Evolutionary conservation across 2,888 invertebrate genomes (phyloP), one percentile per base, ranked within the genome.

Genomic region (Biston betularia): DNA sequence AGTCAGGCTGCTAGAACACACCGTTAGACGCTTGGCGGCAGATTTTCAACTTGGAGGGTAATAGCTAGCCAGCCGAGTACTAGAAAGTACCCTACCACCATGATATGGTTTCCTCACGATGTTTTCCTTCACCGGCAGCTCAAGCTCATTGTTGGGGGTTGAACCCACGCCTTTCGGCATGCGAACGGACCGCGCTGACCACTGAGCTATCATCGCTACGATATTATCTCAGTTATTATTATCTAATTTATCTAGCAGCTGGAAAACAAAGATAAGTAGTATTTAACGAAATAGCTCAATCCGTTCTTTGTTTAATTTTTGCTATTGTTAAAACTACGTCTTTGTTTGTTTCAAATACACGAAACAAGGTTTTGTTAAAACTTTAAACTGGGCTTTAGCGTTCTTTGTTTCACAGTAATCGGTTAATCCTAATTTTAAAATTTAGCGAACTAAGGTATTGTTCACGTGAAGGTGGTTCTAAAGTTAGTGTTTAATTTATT

Each of bases 251-350:
- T 34, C 14, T 38, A 54, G 15, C 10, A 10, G 53, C 38, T 38
- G 1, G 2, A 12, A 14, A 6, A 24, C 40, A 49, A 40, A 46
- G 34, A 10, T 46, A 56, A n/a, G 45, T 8, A 11, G 24, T 24
- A 9, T 12, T 14, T 44, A 38, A 38, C 38, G 6, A 6, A 24
- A 44, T 35, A 46, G 12, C 11, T 7, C 24, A 49, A 49, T 34
- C 11, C 34, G 24, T 24, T 38, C 58, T 24, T 58, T 58, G 58
- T 58, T 49, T 49, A n/a, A 15, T 40, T 57, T 38, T 24, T 1
- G 12, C 48, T 40, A 58, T 58, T 58, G 58, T 58, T 35, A 58
- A 56, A 57, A 45, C 34, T 35, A 15, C 38, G 24, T 38, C 24
- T 57, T 56, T 49, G 48, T 48, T 46, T 49, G 4, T 49, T 46